These are phyloP conservation scores for Myopa testacea DNA, from an alignment of 2,888 invertebrate species.

Conservation along the genomic window DNA sequence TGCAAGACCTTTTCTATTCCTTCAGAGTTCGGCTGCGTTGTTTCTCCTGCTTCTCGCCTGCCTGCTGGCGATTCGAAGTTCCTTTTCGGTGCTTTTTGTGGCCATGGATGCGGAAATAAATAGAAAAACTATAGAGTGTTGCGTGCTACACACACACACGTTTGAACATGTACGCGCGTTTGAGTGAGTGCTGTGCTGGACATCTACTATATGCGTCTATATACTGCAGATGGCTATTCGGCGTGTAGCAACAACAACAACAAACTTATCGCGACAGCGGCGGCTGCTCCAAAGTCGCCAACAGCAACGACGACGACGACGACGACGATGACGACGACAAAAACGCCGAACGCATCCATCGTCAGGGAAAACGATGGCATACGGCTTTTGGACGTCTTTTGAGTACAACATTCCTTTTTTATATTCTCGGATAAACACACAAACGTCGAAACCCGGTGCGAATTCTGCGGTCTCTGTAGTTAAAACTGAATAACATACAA, in stretches of 20 bases:
- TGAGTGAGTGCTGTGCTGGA: not conserved
- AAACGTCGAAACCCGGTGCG: conserved; percentile 45
- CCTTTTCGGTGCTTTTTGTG: conserved; percentile 23
- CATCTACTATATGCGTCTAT: not conserved
- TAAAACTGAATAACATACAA: conserved; percentile 31
- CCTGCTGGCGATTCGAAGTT: not conserved
- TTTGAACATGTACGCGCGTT: conserved; percentile 12
- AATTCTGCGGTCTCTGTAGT: conserved; percentile 45
- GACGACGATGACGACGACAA: conserved; percentile 41
- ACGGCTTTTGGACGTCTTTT: conserved; percentile 67
- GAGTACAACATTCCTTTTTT: conserved; percentile 66
- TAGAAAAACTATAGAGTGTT: conserved; percentile 11
- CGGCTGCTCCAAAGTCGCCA: conserved; percentile 14
- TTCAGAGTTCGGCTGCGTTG: conserved; percentile 16
- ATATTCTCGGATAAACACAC: conserved; percentile 60
- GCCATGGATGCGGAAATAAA: not conserved
- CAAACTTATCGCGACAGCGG: conserved; percentile 18
- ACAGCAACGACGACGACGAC: conserved; percentile 37
- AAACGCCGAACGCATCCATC: conserved; percentile 66
- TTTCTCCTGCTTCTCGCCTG: conserved; percentile 4
- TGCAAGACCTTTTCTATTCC: conserved; percentile 28
- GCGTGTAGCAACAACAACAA: conserved; percentile 48
- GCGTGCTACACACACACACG: conserved; percentile 23
- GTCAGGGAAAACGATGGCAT: conserved; percentile 65
- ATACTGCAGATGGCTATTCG: conserved; percentile 28